Evolutionary conservation across 2,113 vertebrate genomes (phyloP).

Genomic region (Murina feae): DNA sequence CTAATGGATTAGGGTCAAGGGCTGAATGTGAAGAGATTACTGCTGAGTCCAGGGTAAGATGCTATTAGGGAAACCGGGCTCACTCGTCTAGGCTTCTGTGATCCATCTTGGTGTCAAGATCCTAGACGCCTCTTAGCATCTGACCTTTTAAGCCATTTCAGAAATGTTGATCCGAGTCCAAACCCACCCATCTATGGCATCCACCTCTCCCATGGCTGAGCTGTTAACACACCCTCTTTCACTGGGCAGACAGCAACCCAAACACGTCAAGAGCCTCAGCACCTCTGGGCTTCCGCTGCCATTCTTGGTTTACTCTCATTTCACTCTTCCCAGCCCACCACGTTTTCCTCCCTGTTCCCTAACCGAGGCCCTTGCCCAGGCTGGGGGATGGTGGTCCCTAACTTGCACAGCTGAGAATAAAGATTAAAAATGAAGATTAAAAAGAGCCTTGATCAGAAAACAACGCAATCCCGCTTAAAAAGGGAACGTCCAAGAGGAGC

Average conservation of each 20-base stretch:
- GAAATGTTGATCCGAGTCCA: background rate
- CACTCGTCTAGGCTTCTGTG: background rate
- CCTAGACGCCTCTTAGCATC: background rate
- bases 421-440: background rate
- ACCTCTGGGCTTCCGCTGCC: accelerated
- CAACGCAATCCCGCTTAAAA: background rate
- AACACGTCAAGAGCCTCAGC: background rate
- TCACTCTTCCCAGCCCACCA: background rate
- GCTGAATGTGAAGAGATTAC: background rate
- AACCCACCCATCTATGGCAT: background rate
- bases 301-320: background rate
- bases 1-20: background rate
- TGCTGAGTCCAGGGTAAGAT: background rate
- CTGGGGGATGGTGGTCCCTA: background rate
- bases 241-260: background rate
- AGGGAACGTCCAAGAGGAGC: background rate
- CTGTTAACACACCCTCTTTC: background rate
- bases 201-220: background rate
- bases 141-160: background rate
- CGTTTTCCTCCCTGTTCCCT: background rate
- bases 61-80: background rate
- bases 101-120: background rate
- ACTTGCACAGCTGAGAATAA: background rate
- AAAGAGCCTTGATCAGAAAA: background rate
- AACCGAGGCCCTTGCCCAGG: background rate